These are phyloP conservation scores for Sphenopsis melanotis DNA, from an alignment of 2,797 vertebrate species.

Conservation along the genomic window DNA sequence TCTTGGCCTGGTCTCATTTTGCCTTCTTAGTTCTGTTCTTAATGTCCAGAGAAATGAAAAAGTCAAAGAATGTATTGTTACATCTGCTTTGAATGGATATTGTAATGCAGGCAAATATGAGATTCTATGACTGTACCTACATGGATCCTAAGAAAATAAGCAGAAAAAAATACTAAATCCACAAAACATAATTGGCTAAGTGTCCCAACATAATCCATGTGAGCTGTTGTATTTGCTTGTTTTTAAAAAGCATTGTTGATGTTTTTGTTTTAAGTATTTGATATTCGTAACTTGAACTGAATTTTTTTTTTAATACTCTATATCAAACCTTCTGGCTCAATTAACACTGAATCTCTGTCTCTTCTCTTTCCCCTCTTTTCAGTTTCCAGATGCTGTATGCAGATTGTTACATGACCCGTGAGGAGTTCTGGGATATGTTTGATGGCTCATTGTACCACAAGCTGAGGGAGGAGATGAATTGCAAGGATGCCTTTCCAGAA, in stretches of 20 bases:
- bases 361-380: not conserved
- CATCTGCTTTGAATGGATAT: not conserved
- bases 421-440: slow-evolving; percentile 99
- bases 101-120: not conserved
- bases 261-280: not conserved
- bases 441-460: slow-evolving; percentile 90
- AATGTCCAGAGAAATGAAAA: not conserved
- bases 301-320: not conserved
- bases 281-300: not conserved
- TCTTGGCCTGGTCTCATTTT: not conserved
- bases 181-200: not conserved
- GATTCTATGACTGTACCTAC: not conserved
- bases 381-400: slow-evolving; percentile 99
- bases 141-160: not conserved
- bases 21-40: not conserved
- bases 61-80: not conserved
- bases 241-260: not conserved
- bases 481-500: slow-evolving; percentile 92
- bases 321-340: not conserved
- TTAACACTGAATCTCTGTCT: not conserved
- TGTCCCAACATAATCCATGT: not conserved
- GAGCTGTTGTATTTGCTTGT: not conserved
- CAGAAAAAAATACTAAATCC: not conserved
- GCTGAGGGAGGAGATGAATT: slow-evolving; percentile 86
- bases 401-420: slow-evolving; percentile 93